A percentile compares a stretch with the other conserved stretches of the same genome.
Conservation (phyloP, 2,797 vertebrate species). For the Helostoma temminkii region DNA sequence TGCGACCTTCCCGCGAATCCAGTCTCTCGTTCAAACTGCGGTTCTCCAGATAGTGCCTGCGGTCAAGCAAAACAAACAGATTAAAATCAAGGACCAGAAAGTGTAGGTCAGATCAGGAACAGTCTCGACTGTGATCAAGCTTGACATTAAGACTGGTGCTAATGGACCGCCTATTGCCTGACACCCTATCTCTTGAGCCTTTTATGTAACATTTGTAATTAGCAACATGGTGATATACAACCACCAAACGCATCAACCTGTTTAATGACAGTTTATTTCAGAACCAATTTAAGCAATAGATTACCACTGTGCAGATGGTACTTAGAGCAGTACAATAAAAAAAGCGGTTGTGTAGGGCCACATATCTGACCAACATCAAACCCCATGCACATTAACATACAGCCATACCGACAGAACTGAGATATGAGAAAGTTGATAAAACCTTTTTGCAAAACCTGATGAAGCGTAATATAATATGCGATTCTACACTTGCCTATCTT, state of each 20-base stretch:
- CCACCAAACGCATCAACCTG: conserved; percentile 33
- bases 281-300: conserved; percentile 21
- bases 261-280: conserved; percentile 29
- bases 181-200: conserved; percentile 55
- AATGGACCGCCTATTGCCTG: conserved; percentile 43
- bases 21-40: conserved; percentile 88
- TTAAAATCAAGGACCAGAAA: conserved; percentile 21
- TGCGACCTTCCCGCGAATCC: conserved; percentile 83
- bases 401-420: conserved; percentile 44
- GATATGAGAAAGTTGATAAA: conserved; percentile 29
- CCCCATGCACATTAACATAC: conserved; percentile 8
- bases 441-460: conserved; percentile 33
- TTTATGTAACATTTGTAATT: conserved; percentile 75
- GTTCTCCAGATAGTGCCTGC: conserved; percentile 91
- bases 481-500: conserved; percentile 28
- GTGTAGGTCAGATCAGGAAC: background rate
- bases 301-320: conserved; percentile 24
- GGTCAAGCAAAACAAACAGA: conserved; percentile 27
- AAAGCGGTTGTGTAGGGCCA: conserved; percentile 2
- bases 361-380: conserved; percentile 14
- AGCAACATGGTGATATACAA: conserved; percentile 65
- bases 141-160: conserved; percentile 47
- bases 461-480: conserved; percentile 49
- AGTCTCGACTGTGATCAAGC: conserved; percentile 24
- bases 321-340: background rate